Percentiles rank a stretch among this genome's conserved stretches.
Conservation (phyloP, 1,140 invertebrate genomes). For the Andricus grossulariae region DNA sequence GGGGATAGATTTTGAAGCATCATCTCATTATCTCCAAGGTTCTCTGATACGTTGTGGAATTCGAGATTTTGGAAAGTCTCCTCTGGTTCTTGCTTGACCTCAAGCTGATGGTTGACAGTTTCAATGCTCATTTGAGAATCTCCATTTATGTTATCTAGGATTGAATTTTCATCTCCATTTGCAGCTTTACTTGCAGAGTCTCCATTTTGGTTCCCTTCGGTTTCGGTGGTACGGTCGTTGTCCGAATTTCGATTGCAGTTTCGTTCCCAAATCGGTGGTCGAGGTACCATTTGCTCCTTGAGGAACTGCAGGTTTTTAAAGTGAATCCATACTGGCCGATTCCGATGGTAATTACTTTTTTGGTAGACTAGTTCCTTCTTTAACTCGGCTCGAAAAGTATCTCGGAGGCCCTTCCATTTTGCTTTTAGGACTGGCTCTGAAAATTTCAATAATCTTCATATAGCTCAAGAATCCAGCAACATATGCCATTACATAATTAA, state of each 20-base stretch:
- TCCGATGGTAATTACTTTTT: slow-evolving; percentile 66
- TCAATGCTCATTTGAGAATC: slow-evolving; percentile 36
- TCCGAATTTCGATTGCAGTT: slow-evolving; percentile 45
- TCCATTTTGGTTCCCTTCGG: slow-evolving; percentile 52
- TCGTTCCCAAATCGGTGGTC: slow-evolving; percentile 70
- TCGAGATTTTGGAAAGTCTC: slow-evolving; percentile 65
- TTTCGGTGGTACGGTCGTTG: slow-evolving; percentile 53
- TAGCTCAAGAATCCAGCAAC: no score
- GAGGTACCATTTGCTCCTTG: slow-evolving; percentile 72
- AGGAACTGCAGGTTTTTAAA: slow-evolving; percentile 70
- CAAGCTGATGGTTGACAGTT: slow-evolving; percentile 43
- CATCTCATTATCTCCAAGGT: slow-evolving; percentile 65
- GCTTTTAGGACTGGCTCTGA: slow-evolving; percentile 70
- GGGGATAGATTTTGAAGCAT: slow-evolving; percentile 71
- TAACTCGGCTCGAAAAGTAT: slow-evolving; percentile 73
- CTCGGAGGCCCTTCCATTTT: slow-evolving; percentile 75
- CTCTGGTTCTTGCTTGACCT: slow-evolving; percentile 67
- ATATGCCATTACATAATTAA: no score
- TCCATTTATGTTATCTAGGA: background rate
- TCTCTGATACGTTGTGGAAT: slow-evolving; percentile 62
- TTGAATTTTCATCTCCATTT: slow-evolving; percentile 47
- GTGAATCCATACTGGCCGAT: slow-evolving; percentile 71
- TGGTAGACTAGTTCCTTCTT: slow-evolving; percentile 72
- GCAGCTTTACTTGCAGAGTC: slow-evolving; percentile 17
- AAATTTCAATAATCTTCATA: slow-evolving; percentile 34